Evolutionary conservation across 2,797 vertebrate species (phyloP).

Genomic region (Sorex maritimensis): DNA sequence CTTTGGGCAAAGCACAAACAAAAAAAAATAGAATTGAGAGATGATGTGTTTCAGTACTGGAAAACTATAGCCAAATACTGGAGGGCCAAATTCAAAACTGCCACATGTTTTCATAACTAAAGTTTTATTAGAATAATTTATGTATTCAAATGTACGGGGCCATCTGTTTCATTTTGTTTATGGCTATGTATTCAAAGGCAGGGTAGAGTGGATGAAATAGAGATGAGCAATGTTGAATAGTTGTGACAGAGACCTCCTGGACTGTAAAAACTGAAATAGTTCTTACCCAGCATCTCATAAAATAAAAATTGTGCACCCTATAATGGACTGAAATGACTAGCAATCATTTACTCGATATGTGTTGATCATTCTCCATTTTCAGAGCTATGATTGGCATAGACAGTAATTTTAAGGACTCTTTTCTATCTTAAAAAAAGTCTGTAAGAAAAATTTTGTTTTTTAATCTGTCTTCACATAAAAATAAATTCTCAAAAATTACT

Average conservation of each 20-base stretch:
- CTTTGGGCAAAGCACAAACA: background rate
- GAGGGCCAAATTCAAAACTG: constrained; percentile 4
- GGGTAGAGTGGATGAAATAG: background rate
- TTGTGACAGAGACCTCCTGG: background rate
- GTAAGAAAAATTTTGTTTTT: background rate
- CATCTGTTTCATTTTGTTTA: background rate
- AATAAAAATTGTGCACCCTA: background rate
- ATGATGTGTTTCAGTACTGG: background rate
- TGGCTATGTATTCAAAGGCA: background rate
- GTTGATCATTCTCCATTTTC: background rate
- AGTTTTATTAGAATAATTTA: constrained; percentile 42
- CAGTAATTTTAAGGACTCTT: background rate
- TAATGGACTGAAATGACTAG: constrained; percentile 20
- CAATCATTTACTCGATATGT: background rate
- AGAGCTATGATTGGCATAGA: background rate
- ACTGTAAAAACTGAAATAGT: background rate
- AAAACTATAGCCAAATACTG: background rate
- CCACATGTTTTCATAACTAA: constrained; percentile 32
- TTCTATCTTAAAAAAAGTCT: background rate
- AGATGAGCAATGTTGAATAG: constrained; percentile 12
- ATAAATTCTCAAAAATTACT: constrained; percentile 39
- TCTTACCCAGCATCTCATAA: background rate
- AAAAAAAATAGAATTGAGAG: constrained; percentile 29
- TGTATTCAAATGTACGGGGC: background rate
- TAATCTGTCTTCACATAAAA: constrained; percentile 13